Evolutionary conservation across 2,113 vertebrate species (phyloP).

Genomic region (Mixornis gularis): DNA sequence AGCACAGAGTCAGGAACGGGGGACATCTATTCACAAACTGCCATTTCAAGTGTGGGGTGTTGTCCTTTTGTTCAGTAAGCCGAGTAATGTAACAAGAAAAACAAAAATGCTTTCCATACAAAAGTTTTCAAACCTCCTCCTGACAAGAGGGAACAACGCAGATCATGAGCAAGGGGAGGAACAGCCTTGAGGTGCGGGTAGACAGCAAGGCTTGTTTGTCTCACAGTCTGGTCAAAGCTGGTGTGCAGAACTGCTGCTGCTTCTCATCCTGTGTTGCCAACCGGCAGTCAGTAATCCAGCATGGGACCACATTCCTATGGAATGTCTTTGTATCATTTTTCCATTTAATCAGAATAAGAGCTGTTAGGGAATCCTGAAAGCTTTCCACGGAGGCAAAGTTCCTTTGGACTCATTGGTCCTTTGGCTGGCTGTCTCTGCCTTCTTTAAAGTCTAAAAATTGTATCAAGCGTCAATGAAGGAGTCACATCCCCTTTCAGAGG

Average conservation of each 20-base stretch:
- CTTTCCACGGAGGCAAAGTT: neutral
- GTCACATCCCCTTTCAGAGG: neutral
- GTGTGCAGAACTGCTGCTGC: neutral
- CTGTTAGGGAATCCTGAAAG: neutral
- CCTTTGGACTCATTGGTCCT: neutral
- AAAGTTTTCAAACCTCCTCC: neutral
- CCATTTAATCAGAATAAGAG: neutral
- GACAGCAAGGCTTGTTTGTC: neutral
- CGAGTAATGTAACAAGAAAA: neutral
- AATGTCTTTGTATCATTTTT: neutral
- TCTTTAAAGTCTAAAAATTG: neutral
- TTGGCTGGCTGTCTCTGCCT: neutral
- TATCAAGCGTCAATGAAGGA: neutral
- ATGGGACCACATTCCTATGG: accelerated
- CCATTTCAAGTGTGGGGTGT: neutral
- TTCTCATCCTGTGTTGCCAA: neutral
- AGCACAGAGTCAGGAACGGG: neutral
- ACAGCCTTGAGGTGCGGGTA: neutral
- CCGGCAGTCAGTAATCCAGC: neutral
- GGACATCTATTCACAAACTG: neutral
- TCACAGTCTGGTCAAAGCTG: neutral
- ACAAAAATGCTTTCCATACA: neutral
- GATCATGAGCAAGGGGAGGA: neutral
- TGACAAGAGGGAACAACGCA: neutral
- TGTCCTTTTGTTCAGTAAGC: neutral